Evolutionary conservation across 2,797 vertebrate genomes (phyloP), one percentile per base, ranked within the genome.

Genomic region (Danio albolineatus): DNA sequence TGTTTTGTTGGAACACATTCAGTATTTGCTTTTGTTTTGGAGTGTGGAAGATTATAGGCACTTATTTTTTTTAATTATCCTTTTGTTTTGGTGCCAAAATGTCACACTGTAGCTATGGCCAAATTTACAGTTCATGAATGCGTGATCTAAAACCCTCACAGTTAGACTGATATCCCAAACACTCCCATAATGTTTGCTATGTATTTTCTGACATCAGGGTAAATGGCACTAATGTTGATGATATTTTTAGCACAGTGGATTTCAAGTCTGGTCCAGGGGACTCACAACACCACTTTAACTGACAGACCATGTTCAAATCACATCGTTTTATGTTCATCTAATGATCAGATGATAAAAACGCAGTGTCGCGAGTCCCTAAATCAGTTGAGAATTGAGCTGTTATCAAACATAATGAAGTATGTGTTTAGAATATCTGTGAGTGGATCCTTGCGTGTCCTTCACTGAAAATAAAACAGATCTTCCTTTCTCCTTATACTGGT

Each of bases 21-120:
- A 83, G 76, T 85, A 83, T 85, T 83, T 82, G 38, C 38, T 73
- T 82, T 59, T 5, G 51, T 72, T 59, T 56, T 65, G n/a, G 12
- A 66, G 67, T 36, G 53, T 51, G 57, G 46, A 82, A 10, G 54
- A 44, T n/a, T n/a, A 61, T 56, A 16, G 44, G 56, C 76, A 80
- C 81, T 65, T 59, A 38, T 8, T 62, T 64, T 76, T 59, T 64
- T 73, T 53, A 17, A 48, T 54, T 73, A 64, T 66, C 21, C 5
- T 43, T 67, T 82, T 39, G 53, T 21, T 54, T 69, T 14, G 19
- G 59, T 84, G 80, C 85, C 82, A 84, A 82, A 78, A 74, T 44
- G 56, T 78, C 65, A 44, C 67, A 14, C 28, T 51, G 39, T 44
- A 66, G 44, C 54, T 38, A 53, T 19, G 36, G 19, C 49, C 53